phyloP scores from a whole-genome alignment of 2,113 vertebrate genomes.

The Paramormyrops kingsleyae region DNA sequence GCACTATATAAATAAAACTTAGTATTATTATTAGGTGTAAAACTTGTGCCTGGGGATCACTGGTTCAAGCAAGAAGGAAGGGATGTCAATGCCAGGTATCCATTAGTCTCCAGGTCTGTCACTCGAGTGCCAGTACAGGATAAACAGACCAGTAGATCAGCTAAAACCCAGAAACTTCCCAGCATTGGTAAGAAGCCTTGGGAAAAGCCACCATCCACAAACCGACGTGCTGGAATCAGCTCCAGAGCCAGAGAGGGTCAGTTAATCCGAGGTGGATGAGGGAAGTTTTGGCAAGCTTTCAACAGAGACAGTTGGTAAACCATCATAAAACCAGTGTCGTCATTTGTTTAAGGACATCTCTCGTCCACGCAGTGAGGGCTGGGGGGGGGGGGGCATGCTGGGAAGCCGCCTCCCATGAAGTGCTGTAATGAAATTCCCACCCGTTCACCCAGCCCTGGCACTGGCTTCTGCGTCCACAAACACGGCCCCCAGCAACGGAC shows the following conservation, averaged over 20 bases:
- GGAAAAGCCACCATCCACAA: neutral
- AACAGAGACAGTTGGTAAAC: neutral
- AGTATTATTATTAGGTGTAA: no score
- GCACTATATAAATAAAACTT: no score
- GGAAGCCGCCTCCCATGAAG: neutral
- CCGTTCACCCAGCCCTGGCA: neutral
- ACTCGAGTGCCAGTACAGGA: neutral
- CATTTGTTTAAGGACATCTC: neutral
- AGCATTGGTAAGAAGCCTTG: neutral
- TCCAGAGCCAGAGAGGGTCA: neutral
- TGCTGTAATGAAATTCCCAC: neutral
- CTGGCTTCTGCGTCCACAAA: neutral
- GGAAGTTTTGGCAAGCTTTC: neutral
- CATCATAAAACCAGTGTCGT: neutral
- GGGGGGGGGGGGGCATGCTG: neutral
- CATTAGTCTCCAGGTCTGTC: neutral
- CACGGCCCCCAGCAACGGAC: neutral
- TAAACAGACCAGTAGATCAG: neutral
- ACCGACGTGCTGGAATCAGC: neutral
- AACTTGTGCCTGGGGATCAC: neutral
- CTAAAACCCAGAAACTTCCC: neutral
- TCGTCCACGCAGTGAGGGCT: neutral
- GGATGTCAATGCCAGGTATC: neutral
- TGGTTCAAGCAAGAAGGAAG: neutral
- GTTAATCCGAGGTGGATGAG: neutral